phyloP scores from a whole-genome alignment of 2,113 vertebrate species.

The Osmerus mordax region DNA sequence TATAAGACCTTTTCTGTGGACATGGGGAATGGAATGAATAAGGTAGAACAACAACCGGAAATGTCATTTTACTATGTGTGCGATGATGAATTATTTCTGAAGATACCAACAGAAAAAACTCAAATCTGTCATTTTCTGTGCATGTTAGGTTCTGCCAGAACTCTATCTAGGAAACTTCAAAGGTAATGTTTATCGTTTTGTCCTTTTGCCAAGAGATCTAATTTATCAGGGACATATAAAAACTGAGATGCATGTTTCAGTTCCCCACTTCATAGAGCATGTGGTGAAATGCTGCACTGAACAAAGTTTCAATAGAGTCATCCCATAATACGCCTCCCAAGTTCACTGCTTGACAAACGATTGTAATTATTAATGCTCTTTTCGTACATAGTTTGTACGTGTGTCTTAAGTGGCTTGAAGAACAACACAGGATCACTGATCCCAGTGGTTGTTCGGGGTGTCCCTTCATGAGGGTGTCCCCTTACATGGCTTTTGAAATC shows the following conservation, averaged over 20 bases:
- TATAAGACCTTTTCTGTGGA: background rate
- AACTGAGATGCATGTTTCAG: slow-evolving; percentile 56
- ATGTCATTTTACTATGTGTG: background rate
- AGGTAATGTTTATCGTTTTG: slow-evolving; percentile 63
- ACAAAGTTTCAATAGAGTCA: slow-evolving; percentile 63
- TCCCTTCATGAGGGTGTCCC: slow-evolving; percentile 37
- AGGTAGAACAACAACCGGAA: slow-evolving; percentile 43
- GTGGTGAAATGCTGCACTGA: slow-evolving; percentile 65
- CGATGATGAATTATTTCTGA: background rate
- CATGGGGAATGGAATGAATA: slow-evolving; percentile 71
- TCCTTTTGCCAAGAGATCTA: slow-evolving; percentile 23
- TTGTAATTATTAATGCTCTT: too few relatives aligned
- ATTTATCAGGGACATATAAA: slow-evolving; percentile 40
- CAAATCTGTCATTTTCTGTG: background rate
- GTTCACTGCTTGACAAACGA: too few relatives aligned
- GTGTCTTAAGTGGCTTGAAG: too few relatives aligned
- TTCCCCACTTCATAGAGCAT: slow-evolving; percentile 58
- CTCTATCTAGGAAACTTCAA: slow-evolving; percentile 86
- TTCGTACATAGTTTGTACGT: too few relatives aligned
- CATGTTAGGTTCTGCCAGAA: slow-evolving; percentile 81
- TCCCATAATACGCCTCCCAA: background rate
- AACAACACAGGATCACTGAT: too few relatives aligned
- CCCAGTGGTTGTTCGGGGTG: background rate
- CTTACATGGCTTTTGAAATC: background rate
- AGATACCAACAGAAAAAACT: background rate